These are phyloP conservation scores for Tauraco hartlaubi DNA, from an alignment of 2,797 vertebrate species.

Conservation along the genomic window DNA sequence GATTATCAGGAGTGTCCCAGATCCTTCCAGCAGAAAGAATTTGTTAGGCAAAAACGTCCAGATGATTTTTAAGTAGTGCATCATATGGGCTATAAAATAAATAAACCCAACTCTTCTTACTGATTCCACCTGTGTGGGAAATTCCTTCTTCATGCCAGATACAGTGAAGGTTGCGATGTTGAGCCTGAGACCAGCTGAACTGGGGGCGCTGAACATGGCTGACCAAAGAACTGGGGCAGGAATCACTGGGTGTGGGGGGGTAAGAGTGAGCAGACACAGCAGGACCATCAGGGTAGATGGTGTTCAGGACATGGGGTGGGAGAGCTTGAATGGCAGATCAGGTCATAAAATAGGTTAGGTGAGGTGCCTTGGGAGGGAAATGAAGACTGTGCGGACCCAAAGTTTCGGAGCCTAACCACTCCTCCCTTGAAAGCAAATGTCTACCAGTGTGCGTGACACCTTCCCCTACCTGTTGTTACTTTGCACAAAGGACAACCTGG, in stretches of 20 bases:
- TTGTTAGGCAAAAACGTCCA: background rate
- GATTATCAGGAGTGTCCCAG: background rate
- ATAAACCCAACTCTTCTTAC: background rate
- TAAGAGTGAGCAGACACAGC: background rate
- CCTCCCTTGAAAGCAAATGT: background rate
- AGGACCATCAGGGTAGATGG: background rate
- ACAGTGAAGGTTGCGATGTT: background rate
- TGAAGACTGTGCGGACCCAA: background rate
- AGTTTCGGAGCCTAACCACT: background rate
- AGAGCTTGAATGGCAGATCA: background rate
- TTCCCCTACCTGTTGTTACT: background rate
- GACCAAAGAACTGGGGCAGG: background rate
- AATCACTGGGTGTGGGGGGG: rapidly evolving
- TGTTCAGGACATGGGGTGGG: background rate
- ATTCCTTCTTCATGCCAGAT: background rate
- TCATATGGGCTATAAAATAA: background rate
- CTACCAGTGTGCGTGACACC: rapidly evolving
- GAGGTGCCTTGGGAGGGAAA: background rate
- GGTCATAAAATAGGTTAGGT: background rate
- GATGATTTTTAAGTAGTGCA: background rate
- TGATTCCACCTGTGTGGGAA: background rate
- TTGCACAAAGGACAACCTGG: background rate
- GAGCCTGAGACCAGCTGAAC: background rate
- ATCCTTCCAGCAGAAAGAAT: background rate
- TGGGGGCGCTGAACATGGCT: background rate